Conservation (phyloP, 64 coral and sea anemone species). For the Hydrozoanthus tunicans region DNA sequence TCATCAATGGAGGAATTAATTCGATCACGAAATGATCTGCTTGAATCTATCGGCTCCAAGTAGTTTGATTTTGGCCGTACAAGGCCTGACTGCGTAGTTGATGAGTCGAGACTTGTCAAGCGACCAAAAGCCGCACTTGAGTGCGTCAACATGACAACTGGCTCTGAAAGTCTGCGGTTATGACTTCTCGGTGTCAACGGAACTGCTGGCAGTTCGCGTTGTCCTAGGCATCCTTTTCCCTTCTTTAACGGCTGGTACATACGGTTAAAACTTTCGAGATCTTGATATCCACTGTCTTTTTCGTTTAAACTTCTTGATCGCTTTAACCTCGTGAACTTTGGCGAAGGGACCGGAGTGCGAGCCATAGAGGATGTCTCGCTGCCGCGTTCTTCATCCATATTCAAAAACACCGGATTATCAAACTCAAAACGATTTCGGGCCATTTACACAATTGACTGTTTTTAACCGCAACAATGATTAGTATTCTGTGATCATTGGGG, state of each 20-base stretch:
- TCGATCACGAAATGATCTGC: slow-evolving; percentile 27
- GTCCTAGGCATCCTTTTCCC: neutral
- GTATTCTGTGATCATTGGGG: neutral
- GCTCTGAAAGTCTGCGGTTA: slow-evolving; percentile 24
- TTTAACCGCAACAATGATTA: neutral
- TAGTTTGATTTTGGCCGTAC: neutral
- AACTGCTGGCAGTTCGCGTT: neutral
- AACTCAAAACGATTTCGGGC: slow-evolving; percentile 21
- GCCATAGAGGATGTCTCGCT: neutral
- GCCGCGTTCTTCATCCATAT: slow-evolving; percentile 21
- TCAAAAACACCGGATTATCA: slow-evolving; percentile 23
- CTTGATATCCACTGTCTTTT: slow-evolving; percentile 38
- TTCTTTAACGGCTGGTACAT: slow-evolving; percentile 22
- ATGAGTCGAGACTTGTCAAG: neutral
- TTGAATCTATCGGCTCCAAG: slow-evolving; percentile 46
- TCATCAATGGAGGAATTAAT: slow-evolving; percentile 23
- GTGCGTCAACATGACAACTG: slow-evolving; percentile 32
- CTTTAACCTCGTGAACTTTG: neutral
- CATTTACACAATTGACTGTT: neutral
- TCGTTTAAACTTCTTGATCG: slow-evolving; percentile 47
- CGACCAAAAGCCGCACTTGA: neutral
- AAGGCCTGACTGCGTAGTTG: neutral
- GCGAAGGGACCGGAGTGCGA: slow-evolving; percentile 16
- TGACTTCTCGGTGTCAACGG: slow-evolving; percentile 1
- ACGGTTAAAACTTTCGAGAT: neutral